phyloP scores from a whole-genome alignment of 2,888 invertebrate genomes.

The Ramazzottius varieornatus region DNA sequence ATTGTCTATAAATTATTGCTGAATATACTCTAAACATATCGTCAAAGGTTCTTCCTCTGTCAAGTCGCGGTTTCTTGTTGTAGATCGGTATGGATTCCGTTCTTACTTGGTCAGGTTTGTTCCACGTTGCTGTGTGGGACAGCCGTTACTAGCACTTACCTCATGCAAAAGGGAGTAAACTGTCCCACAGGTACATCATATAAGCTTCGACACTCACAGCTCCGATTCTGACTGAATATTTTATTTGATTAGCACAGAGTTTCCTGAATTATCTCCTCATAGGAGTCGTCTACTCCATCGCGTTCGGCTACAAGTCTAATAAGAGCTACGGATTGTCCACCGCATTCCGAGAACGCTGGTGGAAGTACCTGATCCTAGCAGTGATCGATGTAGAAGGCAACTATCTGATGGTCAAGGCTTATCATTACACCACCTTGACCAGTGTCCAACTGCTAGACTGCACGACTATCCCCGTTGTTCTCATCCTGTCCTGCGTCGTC shows the following conservation, averaged over 20 bases:
- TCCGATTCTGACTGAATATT: conserved; percentile 6
- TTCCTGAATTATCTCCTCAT: conserved; percentile 49
- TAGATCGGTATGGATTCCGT: conserved; percentile 45
- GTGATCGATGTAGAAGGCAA: conserved; percentile 60
- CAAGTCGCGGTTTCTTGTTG: no score
- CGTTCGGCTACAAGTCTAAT: conserved; percentile 40
- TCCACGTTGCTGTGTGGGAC: conserved; percentile 49
- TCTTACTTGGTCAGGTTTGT: conserved; percentile 44
- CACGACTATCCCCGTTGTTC: conserved; percentile 52
- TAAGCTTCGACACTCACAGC: conserved; percentile 6
- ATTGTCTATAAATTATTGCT: no score
- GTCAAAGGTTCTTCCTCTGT: no score
- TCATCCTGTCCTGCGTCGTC: conserved; percentile 47
- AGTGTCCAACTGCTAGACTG: conserved; percentile 55
- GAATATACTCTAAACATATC: no score
- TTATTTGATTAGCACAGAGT: conserved; percentile 36
- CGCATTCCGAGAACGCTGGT: conserved; percentile 39
- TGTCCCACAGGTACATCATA: conserved; percentile 33
- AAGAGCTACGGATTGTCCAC: conserved; percentile 32
- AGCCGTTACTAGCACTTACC: conserved; percentile 23
- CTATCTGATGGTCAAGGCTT: conserved; percentile 51
- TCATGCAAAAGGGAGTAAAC: conserved; percentile 7
- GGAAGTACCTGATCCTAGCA: conserved; percentile 48
- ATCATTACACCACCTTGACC: conserved; percentile 42
- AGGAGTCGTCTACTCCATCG: conserved; percentile 45